These are phyloP conservation scores for Mormoops blainvillei DNA, from an alignment of 2,113 vertebrate genomes.

Conservation along the genomic window DNA sequence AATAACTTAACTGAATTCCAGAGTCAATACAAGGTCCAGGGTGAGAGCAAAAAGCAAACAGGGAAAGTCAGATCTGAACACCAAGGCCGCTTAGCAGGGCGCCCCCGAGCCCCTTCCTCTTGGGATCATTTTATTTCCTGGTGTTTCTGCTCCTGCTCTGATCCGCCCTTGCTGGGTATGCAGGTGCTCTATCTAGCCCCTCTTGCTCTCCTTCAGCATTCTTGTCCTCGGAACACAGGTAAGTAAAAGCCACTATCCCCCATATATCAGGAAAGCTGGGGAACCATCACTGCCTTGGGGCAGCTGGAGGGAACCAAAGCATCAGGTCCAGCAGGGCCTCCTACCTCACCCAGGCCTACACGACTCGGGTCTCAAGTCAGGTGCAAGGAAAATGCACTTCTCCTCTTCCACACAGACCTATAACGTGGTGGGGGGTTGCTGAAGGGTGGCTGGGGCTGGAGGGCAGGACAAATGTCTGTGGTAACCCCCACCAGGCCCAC, in stretches of 20 bases:
- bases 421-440: not conserved
- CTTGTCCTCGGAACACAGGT: not conserved
- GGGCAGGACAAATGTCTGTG: not conserved
- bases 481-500: slow-evolving; percentile 77
- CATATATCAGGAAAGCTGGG: not conserved
- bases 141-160: not conserved
- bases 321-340: not conserved
- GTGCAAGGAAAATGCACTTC: not conserved
- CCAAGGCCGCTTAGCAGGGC: not conserved
- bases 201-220: not conserved
- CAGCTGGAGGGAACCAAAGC: not conserved
- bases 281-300: not conserved
- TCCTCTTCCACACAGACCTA: not conserved
- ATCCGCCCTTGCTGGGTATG: not conserved
- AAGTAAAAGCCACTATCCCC: not conserved
- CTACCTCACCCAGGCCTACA: not conserved
- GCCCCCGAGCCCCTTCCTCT: not conserved
- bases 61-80: not conserved
- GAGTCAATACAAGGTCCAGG: not conserved
- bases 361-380: not conserved
- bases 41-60: not conserved
- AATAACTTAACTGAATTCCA: not conserved
- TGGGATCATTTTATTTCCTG: not conserved
- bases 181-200: not conserved
- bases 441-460: not conserved